Evolutionary conservation across 2,797 vertebrate species (phyloP), one percentile per base, ranked within the genome.

Genomic region (Columba guinea): DNA sequence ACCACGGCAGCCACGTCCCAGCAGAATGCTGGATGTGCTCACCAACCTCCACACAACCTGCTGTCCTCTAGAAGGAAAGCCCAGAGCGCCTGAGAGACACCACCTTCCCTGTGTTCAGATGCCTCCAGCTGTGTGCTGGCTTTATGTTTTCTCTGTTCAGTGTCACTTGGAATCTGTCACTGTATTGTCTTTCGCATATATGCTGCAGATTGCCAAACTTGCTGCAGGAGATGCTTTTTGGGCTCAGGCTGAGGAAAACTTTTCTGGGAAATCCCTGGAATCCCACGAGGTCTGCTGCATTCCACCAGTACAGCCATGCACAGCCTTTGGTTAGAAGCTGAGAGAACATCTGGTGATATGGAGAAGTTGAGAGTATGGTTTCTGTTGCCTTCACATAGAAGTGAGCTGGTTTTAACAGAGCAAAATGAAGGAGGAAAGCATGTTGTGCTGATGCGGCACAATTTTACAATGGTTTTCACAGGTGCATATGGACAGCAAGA

Each of bases 401-500:
- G 1, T 52, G 30, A 74, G 11, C 4, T 49, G 8, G 1, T 67
- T 77, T 30, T 9, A 69, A 7, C 9, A 30, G 5, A 30, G 24
- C 8, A 81, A 73, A 88, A 65, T 39, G 7, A 77, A 62, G 26
- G 14, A 26, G 62, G 48, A 65, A 76, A 28, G 0, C 7, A 48
- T 17, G 34, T 74, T 63, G 18, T 46, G 17, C 26, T 80, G 27
- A 4, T 52, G 7, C 30, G 11, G 17, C 22, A 68, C 49, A 65
- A 60, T 79, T 84, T 90, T 14, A 8, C n/a, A 37, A 1, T 60
- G 15, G 0, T 76, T 91, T 89, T 55, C 44, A 58, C 5, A 53
- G n/a, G 6, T 24, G 8, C 0, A 0, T 18, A 2, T 15, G 35
- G n/a, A 51, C 10, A 73, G 16, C 17, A 70, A 80, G 39, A 17